Base-by-base conservation (phyloP, 2,797 vertebrate genomes). In the Carapus acus region DNA sequence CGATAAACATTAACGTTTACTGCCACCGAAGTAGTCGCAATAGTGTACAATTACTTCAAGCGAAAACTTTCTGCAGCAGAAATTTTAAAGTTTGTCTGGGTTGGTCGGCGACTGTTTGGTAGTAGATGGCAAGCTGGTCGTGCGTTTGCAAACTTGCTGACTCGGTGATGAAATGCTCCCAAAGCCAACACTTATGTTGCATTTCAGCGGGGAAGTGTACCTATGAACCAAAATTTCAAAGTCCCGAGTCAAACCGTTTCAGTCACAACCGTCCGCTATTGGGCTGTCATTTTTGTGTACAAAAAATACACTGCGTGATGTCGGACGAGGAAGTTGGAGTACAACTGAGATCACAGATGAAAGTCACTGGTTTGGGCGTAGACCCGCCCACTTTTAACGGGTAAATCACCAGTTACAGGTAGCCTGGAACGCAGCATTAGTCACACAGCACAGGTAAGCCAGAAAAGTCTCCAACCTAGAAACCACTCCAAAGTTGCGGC, bases 381-480 rank as follows among this genome's bases (percentile, higher is more conserved):
- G n/a, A n/a, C n/a, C n/a, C n/a, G n/a, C n/a, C n/a, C n/a, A n/a
- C n/a, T n/a, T n/a, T n/a, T n/a, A n/a, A n/a, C n/a, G n/a, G n/a
- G n/a, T n/a, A n/a, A n/a, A n/a, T n/a, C n/a, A n/a, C n/a, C n/a
- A n/a, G n/a, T n/a, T n/a, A n/a, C n/a, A n/a, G n/a, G n/a, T n/a
- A n/a, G n/a, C n/a, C n/a, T n/a, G n/a, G n/a, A n/a, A n/a, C n/a
- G n/a, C n/a, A n/a, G n/a, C n/a, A n/a, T n/a, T n/a, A n/a, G n/a
- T n/a, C n/a, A n/a, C n/a, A n/a, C n/a, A 58, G 43, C 44, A 58
- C 39, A 50, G 48, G 54, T 49, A 39, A 48, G 21, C 48, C 23
- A 44, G 16, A 18, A 50, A 44, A 23, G 51, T 2, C 60, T 61
- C 29, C 53, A 8, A 2, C 31, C 9, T 51, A 41, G 17, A 43